Percentiles rank a stretch among this genome's conserved stretches.
Evolutionary conservation across 2,888 invertebrate genomes (phyloP).

Genomic region (Tetrapedia diversipes): DNA sequence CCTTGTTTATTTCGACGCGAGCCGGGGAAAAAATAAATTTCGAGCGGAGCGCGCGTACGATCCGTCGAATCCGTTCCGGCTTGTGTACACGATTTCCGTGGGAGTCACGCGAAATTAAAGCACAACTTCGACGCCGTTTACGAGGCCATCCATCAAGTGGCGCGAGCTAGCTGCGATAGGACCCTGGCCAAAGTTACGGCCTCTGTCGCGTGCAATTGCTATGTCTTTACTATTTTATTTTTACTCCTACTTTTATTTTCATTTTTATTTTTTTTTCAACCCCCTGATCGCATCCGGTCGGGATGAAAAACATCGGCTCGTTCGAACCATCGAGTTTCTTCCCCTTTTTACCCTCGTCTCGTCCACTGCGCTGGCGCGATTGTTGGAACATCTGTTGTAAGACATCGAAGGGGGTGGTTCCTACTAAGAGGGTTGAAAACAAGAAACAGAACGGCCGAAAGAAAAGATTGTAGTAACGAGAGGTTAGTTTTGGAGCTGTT

Average conservation of each 20-base stretch:
- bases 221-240: conserved; percentile 30
- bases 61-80: conserved; percentile 49
- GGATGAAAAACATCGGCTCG: conserved; percentile 21
- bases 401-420: conserved; percentile 18
- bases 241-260: not conserved
- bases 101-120: conserved; percentile 51
- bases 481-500: conserved; percentile 10
- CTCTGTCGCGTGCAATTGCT: conserved; percentile 34
- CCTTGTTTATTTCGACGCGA: conserved; percentile 44
- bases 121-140: conserved; percentile 55
- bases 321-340: conserved; percentile 29
- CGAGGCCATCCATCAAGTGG: conserved; percentile 59
- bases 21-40: conserved; percentile 38
- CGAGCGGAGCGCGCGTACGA: not conserved
- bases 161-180: conserved; percentile 33
- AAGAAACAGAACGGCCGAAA: not conserved
- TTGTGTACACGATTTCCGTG: conserved; percentile 41
- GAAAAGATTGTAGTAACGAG: not conserved
- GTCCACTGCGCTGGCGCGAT: conserved; percentile 1
- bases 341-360: not conserved
- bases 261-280: not conserved
- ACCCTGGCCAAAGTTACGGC: conserved; percentile 35
- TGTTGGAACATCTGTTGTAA: conserved; percentile 30
- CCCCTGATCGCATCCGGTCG: conserved; percentile 34
- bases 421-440: not conserved